These are phyloP conservation scores for Sebastes nivosus DNA, from an alignment of 2,797 vertebrate species.

Conservation along the genomic window DNA sequence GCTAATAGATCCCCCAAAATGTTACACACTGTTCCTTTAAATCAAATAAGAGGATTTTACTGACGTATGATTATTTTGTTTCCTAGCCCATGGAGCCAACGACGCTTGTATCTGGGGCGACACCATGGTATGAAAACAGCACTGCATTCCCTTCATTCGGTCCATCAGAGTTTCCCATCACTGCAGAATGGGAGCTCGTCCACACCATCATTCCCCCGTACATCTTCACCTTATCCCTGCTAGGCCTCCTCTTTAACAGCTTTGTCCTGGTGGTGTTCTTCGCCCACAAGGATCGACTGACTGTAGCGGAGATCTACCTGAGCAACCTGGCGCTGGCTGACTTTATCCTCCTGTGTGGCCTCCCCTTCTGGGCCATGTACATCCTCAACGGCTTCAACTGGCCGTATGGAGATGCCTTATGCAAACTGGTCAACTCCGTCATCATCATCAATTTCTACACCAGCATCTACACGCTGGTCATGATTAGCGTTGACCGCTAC, in stretches of 20 bases:
- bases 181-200: slow-evolving; percentile 75
- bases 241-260: slow-evolving; percentile 85
- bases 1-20: too few relatives aligned
- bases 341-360: slow-evolving; percentile 82
- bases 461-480: slow-evolving; percentile 89
- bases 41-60: not conserved
- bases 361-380: slow-evolving; percentile 93
- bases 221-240: slow-evolving; percentile 73
- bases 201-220: slow-evolving; percentile 74
- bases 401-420: slow-evolving; percentile 88
- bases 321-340: slow-evolving; percentile 90
- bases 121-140: slow-evolving; percentile 52
- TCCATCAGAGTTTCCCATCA: not conserved
- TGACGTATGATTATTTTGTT: not conserved
- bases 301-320: slow-evolving; percentile 91
- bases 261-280: slow-evolving; percentile 87
- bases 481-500: slow-evolving; percentile 94
- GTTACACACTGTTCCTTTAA: too few relatives aligned
- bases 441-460: slow-evolving; percentile 86
- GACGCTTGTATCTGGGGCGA: not conserved
- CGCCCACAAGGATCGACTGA: slow-evolving; percentile 84
- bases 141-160: not conserved
- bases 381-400: slow-evolving; percentile 85
- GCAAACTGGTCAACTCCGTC: slow-evolving; percentile 84
- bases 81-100: slow-evolving; percentile 54